Evolutionary conservation across 2,113 vertebrate genomes (phyloP).

Genomic region (Pelobates fuscus): DNA sequence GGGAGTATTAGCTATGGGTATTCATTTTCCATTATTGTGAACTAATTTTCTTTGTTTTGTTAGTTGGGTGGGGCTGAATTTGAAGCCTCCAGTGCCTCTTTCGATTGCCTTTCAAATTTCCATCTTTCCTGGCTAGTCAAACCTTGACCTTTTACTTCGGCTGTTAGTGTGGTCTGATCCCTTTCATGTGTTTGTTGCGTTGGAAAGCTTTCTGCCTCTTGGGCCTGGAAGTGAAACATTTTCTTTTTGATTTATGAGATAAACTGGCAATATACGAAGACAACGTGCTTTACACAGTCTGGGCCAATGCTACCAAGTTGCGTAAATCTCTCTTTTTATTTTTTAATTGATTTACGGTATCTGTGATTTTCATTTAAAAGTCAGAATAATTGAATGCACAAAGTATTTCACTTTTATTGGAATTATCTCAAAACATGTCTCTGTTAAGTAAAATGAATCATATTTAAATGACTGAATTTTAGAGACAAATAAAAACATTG

Average conservation of each 20-base stretch:
- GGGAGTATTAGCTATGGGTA: slow-evolving; percentile 17
- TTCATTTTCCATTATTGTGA: slow-evolving; percentile 40
- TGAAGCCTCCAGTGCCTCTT: slow-evolving; percentile 25
- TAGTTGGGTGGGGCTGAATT: slow-evolving; percentile 17
- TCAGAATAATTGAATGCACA: background rate
- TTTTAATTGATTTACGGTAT: background rate
- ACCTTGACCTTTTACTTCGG: slow-evolving; percentile 35
- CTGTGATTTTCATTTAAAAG: background rate
- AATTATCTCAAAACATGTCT: no score
- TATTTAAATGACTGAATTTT: no score
- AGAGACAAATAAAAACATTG: no score
- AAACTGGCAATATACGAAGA: slow-evolving; percentile 9
- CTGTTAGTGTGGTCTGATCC: slow-evolving; percentile 44
- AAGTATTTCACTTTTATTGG: background rate
- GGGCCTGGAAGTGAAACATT: slow-evolving; percentile 15
- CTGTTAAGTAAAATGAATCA: no score
- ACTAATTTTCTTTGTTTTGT: slow-evolving; percentile 39
- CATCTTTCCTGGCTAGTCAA: slow-evolving; percentile 41
- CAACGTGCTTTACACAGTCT: background rate
- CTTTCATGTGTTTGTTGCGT: slow-evolving; percentile 31
- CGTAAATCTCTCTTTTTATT: background rate
- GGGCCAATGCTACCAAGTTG: background rate
- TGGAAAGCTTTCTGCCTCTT: slow-evolving; percentile 30
- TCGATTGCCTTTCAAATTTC: slow-evolving; percentile 30
- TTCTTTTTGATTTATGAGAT: slow-evolving; percentile 43